Evolutionary conservation across 2,113 vertebrate species (phyloP).

Genomic region (Dasyornis broadbenti): DNA sequence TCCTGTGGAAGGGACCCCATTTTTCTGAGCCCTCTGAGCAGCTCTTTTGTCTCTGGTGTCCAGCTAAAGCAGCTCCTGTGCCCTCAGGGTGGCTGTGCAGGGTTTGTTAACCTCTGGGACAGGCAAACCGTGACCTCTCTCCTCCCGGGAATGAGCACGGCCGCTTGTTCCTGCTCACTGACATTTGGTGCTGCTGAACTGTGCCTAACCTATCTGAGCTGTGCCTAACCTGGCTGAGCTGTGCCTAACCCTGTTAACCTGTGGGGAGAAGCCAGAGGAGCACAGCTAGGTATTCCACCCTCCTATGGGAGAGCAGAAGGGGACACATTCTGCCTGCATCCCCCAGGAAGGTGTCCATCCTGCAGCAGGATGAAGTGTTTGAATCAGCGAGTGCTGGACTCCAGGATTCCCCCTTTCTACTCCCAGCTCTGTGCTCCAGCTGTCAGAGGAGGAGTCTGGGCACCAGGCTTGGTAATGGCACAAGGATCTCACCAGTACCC

Average conservation of each 20-base stretch:
- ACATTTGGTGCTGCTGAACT: neutral
- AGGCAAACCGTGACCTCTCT: neutral
- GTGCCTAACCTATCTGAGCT: neutral
- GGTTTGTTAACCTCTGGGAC: neutral
- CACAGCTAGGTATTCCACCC: neutral
- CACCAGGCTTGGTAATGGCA: neutral
- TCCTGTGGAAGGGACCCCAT: neutral
- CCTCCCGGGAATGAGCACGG: neutral
- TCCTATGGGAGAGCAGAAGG: rapidly evolving
- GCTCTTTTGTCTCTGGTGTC: neutral
- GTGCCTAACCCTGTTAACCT: neutral
- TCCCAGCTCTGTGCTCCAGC: neutral
- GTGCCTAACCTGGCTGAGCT: neutral
- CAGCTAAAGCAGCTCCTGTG: neutral
- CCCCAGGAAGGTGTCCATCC: neutral
- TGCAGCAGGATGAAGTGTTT: neutral
- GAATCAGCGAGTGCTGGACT: neutral
- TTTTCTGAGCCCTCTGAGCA: neutral
- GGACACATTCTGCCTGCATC: neutral
- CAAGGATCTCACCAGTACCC: neutral
- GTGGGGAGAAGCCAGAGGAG: neutral
- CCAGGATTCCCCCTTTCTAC: neutral
- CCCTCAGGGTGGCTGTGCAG: neutral
- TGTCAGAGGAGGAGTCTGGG: neutral
- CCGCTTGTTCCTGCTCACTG: neutral